phyloP scores from a whole-genome alignment of 2,797 vertebrate genomes.

The Typhlichthys subterraneus region DNA sequence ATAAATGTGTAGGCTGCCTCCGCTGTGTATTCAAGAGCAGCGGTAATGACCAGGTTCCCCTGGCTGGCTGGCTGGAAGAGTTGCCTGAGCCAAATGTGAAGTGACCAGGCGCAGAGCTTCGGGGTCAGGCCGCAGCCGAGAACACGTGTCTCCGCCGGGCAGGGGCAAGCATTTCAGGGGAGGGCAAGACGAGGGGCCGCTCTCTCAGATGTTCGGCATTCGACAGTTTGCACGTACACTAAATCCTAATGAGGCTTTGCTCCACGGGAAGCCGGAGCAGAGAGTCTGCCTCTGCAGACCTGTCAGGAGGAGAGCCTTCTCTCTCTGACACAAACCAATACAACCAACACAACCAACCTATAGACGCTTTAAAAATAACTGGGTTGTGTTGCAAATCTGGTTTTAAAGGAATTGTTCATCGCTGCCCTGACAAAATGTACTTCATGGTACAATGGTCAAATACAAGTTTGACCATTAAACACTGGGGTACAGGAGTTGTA shows the following conservation, averaged over 20 bases:
- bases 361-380: too few species aligned
- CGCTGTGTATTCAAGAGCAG: too few species aligned
- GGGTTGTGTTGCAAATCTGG: too few species aligned
- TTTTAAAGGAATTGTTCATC: too few species aligned
- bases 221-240: conserved; percentile 55
- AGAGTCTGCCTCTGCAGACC: conserved; percentile 46
- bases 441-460: neutral
- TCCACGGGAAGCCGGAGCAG: conserved; percentile 43
- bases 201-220: conserved; percentile 43
- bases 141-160: conserved; percentile 50
- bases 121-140: conserved; percentile 54
- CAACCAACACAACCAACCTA: neutral
- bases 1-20: too few species aligned
- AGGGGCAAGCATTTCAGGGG: conserved; percentile 28
- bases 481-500: too few species aligned
- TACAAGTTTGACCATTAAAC: neutral
- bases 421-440: too few species aligned
- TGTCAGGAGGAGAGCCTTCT: conserved; percentile 32
- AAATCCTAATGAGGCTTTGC: conserved; percentile 69
- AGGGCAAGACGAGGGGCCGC: neutral
- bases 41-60: conserved; percentile 6
- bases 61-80: conserved; percentile 9
- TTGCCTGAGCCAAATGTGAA: conserved; percentile 64
- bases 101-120: conserved; percentile 55
- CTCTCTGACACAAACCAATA: neutral